Evolutionary conservation across 2,888 invertebrate species (phyloP).

Genomic region (Drosophila mulleri): DNA sequence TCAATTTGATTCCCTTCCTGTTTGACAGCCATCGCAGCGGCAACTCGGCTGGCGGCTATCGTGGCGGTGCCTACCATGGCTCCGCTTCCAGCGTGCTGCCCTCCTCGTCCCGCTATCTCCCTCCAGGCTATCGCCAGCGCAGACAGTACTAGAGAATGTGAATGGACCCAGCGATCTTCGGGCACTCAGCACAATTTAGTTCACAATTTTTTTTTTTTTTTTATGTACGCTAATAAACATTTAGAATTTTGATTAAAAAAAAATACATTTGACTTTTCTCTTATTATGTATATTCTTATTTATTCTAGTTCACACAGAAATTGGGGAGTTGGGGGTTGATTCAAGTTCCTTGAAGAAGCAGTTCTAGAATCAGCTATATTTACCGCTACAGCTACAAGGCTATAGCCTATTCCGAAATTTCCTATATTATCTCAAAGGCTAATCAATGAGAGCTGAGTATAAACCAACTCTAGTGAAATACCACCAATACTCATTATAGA

Average conservation of each 20-base stretch:
- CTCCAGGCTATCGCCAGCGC: slow-evolving; percentile 75
- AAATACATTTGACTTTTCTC: background rate
- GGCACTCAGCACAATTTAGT: background rate
- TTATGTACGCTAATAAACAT: slow-evolving; percentile 12
- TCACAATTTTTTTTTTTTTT: slow-evolving; percentile 15
- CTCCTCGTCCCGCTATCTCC: slow-evolving; percentile 78
- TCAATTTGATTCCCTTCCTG: background rate
- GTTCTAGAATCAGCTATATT: no score
- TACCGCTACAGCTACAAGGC: no score
- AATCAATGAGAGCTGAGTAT: background rate
- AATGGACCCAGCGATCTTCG: slow-evolving; percentile 1
- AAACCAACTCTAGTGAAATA: background rate
- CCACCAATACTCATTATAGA: no score
- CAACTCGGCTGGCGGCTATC: slow-evolving; percentile 40
- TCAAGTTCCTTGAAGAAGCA: background rate
- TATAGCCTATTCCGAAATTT: background rate
- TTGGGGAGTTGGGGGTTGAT: background rate
- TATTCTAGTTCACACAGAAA: no score
- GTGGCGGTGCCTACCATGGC: slow-evolving; percentile 54
- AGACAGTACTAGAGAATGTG: slow-evolving; percentile 54
- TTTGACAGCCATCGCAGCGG: slow-evolving; percentile 51
- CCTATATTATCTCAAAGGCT: background rate
- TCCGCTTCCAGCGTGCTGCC: slow-evolving; percentile 54
- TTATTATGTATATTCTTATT: no score
- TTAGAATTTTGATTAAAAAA: background rate